A percentile compares a stretch with the other conserved stretches of the same genome.
phyloP scores from a whole-genome alignment of 92 coral and sea anemone species.

The Porites divaricata region DNA sequence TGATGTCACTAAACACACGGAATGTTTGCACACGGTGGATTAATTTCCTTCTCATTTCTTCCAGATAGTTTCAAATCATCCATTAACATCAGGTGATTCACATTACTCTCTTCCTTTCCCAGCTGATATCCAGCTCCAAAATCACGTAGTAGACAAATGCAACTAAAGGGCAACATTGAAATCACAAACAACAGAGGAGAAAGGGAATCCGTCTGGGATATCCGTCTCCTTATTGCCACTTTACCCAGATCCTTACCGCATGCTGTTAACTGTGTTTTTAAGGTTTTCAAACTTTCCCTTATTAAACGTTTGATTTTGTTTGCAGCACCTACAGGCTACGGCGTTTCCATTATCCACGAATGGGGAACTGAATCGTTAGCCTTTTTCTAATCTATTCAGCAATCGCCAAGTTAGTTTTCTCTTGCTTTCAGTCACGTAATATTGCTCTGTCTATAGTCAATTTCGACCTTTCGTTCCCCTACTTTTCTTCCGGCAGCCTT shows the following conservation, averaged over 20 bases:
- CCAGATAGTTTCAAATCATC: constrained; percentile 58
- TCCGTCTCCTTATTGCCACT: constrained; percentile 23
- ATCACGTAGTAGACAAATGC: constrained; percentile 7
- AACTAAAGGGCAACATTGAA: constrained; percentile 7
- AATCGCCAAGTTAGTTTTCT: constrained; percentile 29
- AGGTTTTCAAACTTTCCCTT: constrained; percentile 28
- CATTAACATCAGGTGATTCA: constrained; percentile 52
- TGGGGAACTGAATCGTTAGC: constrained; percentile 10
- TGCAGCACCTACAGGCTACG: constrained; percentile 31
- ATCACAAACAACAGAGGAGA: constrained; percentile 21
- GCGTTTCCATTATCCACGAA: constrained; percentile 30
- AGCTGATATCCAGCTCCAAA: constrained; percentile 21
- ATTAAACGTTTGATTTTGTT: constrained; percentile 27
- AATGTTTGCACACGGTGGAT: constrained; percentile 41
- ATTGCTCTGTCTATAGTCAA: constrained; percentile 41
- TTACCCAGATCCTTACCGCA: constrained; percentile 11
- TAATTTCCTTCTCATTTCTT: constrained; percentile 40
- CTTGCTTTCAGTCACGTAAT: constrained; percentile 26
- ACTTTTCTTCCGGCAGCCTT: constrained; percentile 34
- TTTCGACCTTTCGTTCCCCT: constrained; percentile 55
- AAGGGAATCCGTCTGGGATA: constrained; percentile 19
- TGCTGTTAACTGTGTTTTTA: constrained; percentile 24
- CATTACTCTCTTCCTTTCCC: constrained; percentile 19
- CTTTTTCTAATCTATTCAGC: constrained; percentile 38
- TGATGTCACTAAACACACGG: constrained; percentile 56